A percentile compares a stretch with the other conserved stretches of the same genome.
Evolutionary conservation across 1,140 invertebrate genomes (phyloP).

Genomic region (Dendrolimus kikuchii): DNA sequence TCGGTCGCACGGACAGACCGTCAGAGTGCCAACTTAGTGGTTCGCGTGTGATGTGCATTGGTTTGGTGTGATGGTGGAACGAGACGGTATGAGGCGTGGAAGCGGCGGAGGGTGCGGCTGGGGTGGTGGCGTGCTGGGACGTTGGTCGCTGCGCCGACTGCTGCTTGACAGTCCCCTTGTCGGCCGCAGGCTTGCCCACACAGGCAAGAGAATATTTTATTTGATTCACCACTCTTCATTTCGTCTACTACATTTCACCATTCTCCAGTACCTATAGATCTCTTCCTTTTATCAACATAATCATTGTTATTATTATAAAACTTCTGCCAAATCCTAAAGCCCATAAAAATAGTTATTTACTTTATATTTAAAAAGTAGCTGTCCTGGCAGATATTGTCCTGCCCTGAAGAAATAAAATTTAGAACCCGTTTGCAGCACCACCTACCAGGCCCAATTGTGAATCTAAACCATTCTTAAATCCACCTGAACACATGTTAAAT

Average conservation of each 20-base stretch:
- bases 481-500: no score
- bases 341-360: no score
- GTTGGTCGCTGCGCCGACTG: conserved; percentile 54
- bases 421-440: no score
- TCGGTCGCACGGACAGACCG: conserved; percentile 20
- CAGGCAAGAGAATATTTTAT: conserved; percentile 30
- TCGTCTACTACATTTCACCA: no score
- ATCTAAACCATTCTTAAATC: no score
- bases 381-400: no score
- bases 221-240: no score
- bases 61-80: conserved; percentile 58
- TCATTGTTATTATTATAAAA: no score
- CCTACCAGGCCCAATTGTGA: no score
- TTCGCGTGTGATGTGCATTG: conserved; percentile 42
- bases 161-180: conserved; percentile 59
- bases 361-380: no score
- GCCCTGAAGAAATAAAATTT: no score
- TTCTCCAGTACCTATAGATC: neutral
- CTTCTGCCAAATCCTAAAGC: no score
- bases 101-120: conserved; percentile 56
- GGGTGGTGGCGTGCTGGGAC: conserved; percentile 58
- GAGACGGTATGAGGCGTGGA: conserved; percentile 51
- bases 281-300: conserved; percentile 1
- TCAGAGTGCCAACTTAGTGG: conserved; percentile 4
- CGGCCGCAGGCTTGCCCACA: conserved; percentile 57